These are phyloP conservation scores for Hycleus cichorii DNA, from an alignment of 1,140 invertebrate genomes.

Conservation along the genomic window DNA sequence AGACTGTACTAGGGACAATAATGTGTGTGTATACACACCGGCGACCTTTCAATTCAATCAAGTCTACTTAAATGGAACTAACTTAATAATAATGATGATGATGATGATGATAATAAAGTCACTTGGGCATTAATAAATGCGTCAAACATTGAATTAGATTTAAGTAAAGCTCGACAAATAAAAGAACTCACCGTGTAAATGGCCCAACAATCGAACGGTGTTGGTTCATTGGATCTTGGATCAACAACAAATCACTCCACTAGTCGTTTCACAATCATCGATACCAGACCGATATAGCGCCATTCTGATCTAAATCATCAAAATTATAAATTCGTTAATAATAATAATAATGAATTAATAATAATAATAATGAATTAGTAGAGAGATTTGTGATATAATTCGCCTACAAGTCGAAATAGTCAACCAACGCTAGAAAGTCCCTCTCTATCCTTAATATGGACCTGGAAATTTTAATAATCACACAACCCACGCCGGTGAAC, in stretches of 20 bases:
- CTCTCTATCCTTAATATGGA: slow-evolving; percentile 10
- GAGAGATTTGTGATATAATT: not conserved
- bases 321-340: too few relatives aligned
- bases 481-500: not conserved
- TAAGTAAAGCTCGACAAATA: not conserved
- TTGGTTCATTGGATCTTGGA: too few relatives aligned
- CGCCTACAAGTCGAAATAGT: slow-evolving; percentile 1
- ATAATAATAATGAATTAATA: too few relatives aligned
- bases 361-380: too few relatives aligned
- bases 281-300: too few relatives aligned
- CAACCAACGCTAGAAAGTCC: slow-evolving; percentile 13
- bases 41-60: slow-evolving; percentile 11
- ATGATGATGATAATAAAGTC: too few relatives aligned
- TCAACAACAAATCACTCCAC: too few relatives aligned
- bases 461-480: slow-evolving; percentile 15
- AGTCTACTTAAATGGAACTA: not conserved
- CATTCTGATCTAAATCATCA: too few relatives aligned
- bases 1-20: not conserved
- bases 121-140: not conserved
- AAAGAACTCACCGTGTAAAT: slow-evolving; percentile 2
- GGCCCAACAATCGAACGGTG: not conserved
- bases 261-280: too few relatives aligned
- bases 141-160: too few relatives aligned
- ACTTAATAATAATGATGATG: too few relatives aligned
- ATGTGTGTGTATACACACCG: not conserved